Evolutionary conservation across 2,888 invertebrate species (phyloP), one percentile per base, ranked within the genome.

Genomic region (Drosophila yooni): DNA sequence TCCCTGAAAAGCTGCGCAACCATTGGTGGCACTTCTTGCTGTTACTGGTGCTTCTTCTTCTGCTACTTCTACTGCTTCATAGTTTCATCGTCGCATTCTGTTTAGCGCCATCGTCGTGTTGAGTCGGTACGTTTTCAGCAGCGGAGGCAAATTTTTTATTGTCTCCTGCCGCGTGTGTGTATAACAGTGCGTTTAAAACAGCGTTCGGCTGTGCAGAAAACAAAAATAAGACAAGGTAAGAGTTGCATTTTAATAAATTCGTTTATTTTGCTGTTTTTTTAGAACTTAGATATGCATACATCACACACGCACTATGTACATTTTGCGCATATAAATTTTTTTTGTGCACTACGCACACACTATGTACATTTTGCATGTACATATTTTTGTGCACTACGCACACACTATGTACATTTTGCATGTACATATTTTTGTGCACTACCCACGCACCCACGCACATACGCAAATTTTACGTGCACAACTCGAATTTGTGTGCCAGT

Each of bases 101-200:
- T 46, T 50, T 57, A 57, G 53, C 27, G 48, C 40, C 29, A 34
- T n/a, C 50, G 62, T 34, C 31, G 56, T 56, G 74, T 76, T 69
- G 43, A 77, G 79, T 81, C 81, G 64, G 67, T 79, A 81, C 77
- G 74, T 81, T 69, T 66, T 62, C 74, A 65, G 46, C 65, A 46
- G 40, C 73, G 46, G 46, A 76, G 77, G 66, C 74, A 83, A 38
- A 33, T 2, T 36, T 43, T 58, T 66, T 59, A 46, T 52, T 29
- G 36, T 65, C 63, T 31, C 66, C 79, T 65, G 75, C 79, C 62
- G 61, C 40, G 77, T 57, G 11, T 61, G 56, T 63, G 34, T 36
- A 43, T 61, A 62, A 33, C 48, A 70, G 56, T 52, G 51, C 29
- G 46, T 48, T 34, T 38, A 57, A 61, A 21, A 21, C n/a, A 43